phyloP scores from a whole-genome alignment of 2,113 vertebrate species.

The Harpagus bidentatus region DNA sequence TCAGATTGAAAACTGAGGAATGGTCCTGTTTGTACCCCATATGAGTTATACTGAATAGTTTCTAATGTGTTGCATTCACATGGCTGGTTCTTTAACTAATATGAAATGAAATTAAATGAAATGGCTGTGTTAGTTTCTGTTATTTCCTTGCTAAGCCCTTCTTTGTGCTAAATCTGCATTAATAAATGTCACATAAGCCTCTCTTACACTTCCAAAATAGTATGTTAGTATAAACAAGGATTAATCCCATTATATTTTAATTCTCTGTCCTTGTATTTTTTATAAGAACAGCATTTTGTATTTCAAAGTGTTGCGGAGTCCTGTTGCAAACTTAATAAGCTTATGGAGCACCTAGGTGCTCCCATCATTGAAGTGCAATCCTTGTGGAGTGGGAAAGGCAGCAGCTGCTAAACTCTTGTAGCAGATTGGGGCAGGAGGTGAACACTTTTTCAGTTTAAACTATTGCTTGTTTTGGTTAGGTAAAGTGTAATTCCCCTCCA shows the following conservation, averaged over 20 bases:
- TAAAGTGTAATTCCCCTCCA: neutral
- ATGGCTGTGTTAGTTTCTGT: neutral
- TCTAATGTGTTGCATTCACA: neutral
- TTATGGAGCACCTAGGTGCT: neutral
- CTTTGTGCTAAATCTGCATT: neutral
- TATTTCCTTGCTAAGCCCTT: neutral
- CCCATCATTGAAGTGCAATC: neutral
- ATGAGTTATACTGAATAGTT: neutral
- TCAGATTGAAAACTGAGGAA: neutral
- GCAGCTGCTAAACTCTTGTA: neutral
- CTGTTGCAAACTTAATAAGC: neutral
- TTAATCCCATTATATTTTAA: constrained; percentile 12
- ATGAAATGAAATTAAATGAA: neutral
- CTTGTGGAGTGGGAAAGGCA: neutral
- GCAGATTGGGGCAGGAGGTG: neutral
- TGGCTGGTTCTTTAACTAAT: neutral
- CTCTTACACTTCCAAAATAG: neutral
- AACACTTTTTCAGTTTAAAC: neutral
- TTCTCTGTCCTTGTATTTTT: neutral
- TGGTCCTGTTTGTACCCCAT: neutral
- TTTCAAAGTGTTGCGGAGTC: neutral
- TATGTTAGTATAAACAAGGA: neutral
- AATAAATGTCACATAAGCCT: neutral
- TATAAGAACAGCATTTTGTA: neutral
- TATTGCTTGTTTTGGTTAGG: neutral